Percentiles rank a stretch among this genome's conserved stretches.
phyloP scores from a whole-genome alignment of 2,113 vertebrate species.

The Tringa solitaria region DNA sequence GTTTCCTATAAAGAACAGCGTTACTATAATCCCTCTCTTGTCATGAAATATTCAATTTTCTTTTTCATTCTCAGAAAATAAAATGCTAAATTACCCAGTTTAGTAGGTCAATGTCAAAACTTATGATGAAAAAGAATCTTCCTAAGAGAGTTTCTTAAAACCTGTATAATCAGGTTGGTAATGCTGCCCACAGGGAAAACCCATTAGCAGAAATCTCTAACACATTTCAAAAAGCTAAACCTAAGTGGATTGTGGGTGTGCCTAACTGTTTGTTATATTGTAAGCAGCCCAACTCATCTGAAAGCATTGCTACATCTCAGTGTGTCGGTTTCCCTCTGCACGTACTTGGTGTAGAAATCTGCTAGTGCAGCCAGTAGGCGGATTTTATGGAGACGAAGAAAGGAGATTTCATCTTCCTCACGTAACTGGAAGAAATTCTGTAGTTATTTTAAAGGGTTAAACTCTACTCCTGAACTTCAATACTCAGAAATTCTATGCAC shows the following conservation, averaged over 20 bases:
- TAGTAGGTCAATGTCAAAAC: constrained; percentile 65
- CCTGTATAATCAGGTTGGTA: constrained; percentile 66
- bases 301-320: neutral
- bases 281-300: neutral
- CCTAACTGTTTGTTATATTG: neutral
- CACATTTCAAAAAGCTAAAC: constrained; percentile 54
- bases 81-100: constrained; percentile 68
- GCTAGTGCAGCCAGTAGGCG: neutral
- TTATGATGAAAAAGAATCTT: constrained; percentile 63
- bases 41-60: constrained; percentile 68
- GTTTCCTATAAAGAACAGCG: constrained; percentile 24
- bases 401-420: neutral
- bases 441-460: neutral
- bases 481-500: constrained; percentile 32
- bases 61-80: constrained; percentile 56
- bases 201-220: constrained; percentile 66
- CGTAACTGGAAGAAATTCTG: neutral
- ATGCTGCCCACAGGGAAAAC: constrained; percentile 67
- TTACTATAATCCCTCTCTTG: constrained; percentile 60
- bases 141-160: constrained; percentile 63
- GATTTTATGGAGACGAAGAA: neutral
- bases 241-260: constrained; percentile 41
- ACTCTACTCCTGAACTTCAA: constrained; percentile 8
- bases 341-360: neutral
- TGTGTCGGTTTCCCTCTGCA: neutral